Evolutionary conservation across 2,113 vertebrate species (phyloP).

Genomic region (Pristiophorus japonicus): DNA sequence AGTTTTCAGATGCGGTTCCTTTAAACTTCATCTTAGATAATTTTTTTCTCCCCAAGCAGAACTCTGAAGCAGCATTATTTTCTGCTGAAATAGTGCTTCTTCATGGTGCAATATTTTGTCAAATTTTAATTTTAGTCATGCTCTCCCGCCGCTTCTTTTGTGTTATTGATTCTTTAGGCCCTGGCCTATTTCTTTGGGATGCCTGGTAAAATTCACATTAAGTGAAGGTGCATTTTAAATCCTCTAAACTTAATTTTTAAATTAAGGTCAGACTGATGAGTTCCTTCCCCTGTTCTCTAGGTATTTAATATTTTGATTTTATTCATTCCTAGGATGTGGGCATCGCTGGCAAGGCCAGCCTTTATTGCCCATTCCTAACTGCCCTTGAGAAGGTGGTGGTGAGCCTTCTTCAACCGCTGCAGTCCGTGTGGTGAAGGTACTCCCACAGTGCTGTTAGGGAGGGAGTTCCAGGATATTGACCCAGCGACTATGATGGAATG

Average conservation of each 20-base stretch:
- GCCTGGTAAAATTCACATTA: not conserved
- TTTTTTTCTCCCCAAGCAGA: not conserved
- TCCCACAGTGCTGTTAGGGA: no score
- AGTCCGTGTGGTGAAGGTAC: no score
- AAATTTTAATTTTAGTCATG: not conserved
- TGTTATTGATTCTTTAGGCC: not conserved
- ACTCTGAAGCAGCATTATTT: not conserved
- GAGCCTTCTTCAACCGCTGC: no score
- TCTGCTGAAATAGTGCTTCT: not conserved
- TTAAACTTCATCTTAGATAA: not conserved
- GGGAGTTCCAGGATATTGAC: no score
- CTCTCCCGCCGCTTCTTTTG: not conserved
- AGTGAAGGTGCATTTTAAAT: not conserved
- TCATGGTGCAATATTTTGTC: not conserved
- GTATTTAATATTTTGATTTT: not conserved
- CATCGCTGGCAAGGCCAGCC: no score
- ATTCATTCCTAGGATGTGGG: no score
- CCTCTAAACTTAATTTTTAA: not conserved
- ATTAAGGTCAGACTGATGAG: not conserved
- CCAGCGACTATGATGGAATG: no score
- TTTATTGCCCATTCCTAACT: no score
- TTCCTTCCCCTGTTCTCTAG: not conserved
- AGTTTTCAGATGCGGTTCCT: not conserved
- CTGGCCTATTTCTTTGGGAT: not conserved
- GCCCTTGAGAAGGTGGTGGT: no score